Evolutionary conservation across 53 echinoderm and acorn worm genomes (phyloP).

Genomic region (Glandiceps talaboti): DNA sequence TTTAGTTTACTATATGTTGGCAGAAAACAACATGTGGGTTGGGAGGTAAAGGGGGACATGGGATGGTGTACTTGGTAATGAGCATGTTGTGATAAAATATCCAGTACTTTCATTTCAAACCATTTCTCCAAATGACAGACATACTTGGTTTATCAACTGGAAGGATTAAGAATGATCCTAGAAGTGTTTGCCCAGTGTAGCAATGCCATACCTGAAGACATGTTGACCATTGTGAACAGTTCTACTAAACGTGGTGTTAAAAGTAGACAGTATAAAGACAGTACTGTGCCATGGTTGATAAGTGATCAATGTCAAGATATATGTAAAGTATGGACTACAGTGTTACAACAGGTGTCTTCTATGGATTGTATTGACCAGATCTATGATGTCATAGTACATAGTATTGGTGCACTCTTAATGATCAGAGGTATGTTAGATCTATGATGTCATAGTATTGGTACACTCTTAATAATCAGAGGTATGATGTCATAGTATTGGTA

Average conservation of each 20-base stretch:
- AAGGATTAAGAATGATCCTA: conserved; percentile 25
- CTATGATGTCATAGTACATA: conserved; percentile 27
- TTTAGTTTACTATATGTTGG: no score
- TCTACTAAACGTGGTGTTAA: neutral
- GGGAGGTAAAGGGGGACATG: no score
- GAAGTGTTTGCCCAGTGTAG: conserved; percentile 23
- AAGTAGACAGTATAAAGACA: neutral
- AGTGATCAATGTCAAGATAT: conserved; percentile 7
- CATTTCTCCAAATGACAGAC: neutral
- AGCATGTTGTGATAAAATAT: no score
- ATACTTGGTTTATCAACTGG: conserved; percentile 6
- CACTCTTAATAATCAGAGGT: no score
- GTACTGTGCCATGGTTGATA: conserved; percentile 10
- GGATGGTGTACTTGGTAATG: no score
- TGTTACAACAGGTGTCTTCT: conserved; percentile 8
- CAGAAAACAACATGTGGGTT: no score
- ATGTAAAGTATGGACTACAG: conserved; percentile 13
- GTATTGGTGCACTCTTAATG: conserved; percentile 46
- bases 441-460: no score
- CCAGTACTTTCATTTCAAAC: no score
- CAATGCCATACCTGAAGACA: conserved; percentile 16
- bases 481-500: no score
- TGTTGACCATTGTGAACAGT: neutral
- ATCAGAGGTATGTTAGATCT: conserved; percentile 65
- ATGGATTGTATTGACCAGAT: conserved; percentile 10